These are phyloP conservation scores for Proteles cristata DNA, from an alignment of 2,113 vertebrate species.

Conservation along the genomic window DNA sequence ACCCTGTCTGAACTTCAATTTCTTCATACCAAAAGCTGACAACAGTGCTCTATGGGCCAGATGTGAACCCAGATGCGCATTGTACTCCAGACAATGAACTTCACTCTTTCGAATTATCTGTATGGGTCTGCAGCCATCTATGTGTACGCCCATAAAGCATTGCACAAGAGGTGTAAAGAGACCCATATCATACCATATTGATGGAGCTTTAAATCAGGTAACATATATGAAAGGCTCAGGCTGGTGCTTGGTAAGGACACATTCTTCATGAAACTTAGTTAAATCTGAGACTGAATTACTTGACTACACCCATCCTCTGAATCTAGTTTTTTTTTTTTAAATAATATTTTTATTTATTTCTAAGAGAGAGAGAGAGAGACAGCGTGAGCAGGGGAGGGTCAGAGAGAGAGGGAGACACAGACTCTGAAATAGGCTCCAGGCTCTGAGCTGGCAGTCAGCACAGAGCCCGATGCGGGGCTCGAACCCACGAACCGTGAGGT, in stretches of 20 bases:
- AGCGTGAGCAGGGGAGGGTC: too few species aligned
- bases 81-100: neutral
- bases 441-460: too few species aligned
- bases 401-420: too few species aligned
- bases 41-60: neutral
- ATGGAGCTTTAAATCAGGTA: neutral
- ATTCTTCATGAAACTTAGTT: neutral
- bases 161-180: neutral
- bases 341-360: too few species aligned
- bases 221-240: neutral
- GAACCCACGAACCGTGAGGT: too few species aligned
- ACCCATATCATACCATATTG: too few species aligned
- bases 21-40: neutral
- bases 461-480: too few species aligned
- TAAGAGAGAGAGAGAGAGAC: too few species aligned
- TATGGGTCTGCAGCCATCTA: neutral
- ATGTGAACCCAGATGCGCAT: neutral
- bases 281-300: neutral
- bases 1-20: neutral
- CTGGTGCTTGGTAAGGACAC: neutral
- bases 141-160: neutral
- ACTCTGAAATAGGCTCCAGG: too few species aligned
- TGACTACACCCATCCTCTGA: neutral
- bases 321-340: too few species aligned
- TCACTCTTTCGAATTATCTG: neutral